Evolutionary conservation across 2,113 vertebrate species (phyloP).

Genomic region (Engraulis encrasicolus): DNA sequence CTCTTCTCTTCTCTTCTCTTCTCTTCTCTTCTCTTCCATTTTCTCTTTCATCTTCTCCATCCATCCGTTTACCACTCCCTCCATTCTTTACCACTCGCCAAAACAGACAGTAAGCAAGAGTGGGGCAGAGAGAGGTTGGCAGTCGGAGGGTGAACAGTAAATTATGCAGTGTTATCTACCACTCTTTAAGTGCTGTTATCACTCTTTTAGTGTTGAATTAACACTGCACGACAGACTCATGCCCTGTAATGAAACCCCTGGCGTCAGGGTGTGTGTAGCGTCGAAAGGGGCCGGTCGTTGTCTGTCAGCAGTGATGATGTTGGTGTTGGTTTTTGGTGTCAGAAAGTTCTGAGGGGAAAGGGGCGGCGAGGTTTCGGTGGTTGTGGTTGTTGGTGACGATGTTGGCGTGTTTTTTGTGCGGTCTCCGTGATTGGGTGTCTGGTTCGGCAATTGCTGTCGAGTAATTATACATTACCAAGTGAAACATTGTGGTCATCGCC

Average conservation of each 20-base stretch:
- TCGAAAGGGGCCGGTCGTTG: too few species aligned
- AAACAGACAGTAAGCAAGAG: too few species aligned
- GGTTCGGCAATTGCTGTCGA: constrained; percentile 22
- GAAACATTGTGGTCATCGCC: constrained; percentile 6
- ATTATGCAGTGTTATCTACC: too few species aligned
- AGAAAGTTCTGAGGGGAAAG: too few species aligned
- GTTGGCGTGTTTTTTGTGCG: background rate
- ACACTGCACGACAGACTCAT: background rate
- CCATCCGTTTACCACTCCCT: too few species aligned
- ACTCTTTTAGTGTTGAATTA: too few species aligned
- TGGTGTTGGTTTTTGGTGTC: too few species aligned
- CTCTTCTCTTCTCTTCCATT: background rate
- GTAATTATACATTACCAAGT: constrained; percentile 35
- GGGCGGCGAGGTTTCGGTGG: background rate
- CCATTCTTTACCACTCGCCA: too few species aligned
- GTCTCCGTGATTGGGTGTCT: background rate
- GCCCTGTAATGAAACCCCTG: background rate
- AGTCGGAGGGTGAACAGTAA: background rate
- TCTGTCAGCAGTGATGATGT: too few species aligned
- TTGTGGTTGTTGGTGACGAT: background rate
- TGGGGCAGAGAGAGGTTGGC: background rate
- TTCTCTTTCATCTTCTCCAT: background rate
- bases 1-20: background rate
- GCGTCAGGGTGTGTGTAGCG: background rate
- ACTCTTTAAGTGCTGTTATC: too few species aligned